These are phyloP conservation scores for Phylloscopus collybita DNA, from an alignment of 2,797 vertebrate genomes.

Conservation along the genomic window DNA sequence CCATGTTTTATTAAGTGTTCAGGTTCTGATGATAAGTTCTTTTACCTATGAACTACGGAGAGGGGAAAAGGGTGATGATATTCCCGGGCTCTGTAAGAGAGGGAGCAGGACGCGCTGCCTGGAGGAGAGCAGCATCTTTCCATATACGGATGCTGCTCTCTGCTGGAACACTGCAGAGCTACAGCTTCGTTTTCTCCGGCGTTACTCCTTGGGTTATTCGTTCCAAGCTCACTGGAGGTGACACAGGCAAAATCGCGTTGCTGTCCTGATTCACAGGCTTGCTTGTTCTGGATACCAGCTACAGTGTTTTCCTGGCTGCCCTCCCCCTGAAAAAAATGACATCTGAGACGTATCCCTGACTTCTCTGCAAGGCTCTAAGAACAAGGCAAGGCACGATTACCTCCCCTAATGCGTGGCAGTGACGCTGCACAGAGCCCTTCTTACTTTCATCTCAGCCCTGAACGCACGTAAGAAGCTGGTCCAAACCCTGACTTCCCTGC, in stretches of 20 bases:
- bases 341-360: not conserved
- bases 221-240: not conserved
- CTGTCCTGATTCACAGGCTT: not conserved
- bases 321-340: not conserved
- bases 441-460: not conserved
- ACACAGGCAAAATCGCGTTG: not conserved
- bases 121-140: not conserved
- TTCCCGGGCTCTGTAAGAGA: not conserved
- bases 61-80: not conserved
- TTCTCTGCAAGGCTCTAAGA: not conserved
- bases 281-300: not conserved
- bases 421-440: not conserved
- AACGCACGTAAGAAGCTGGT: not conserved
- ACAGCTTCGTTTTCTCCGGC: not conserved
- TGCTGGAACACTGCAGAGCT: not conserved
- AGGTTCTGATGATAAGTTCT: not conserved
- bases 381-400: rapidly evolving
- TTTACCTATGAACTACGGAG: not conserved
- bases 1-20: not conserved
- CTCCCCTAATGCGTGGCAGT: rapidly evolving
- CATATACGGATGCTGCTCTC: slow-evolving; percentile 33
- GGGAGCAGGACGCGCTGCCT: not conserved
- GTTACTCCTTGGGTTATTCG: rapidly evolving
- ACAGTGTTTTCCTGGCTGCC: not conserved
- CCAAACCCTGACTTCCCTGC: not conserved